Evolutionary conservation across 2,113 vertebrate species (phyloP).

Genomic region (Typhlomys cinereus): DNA sequence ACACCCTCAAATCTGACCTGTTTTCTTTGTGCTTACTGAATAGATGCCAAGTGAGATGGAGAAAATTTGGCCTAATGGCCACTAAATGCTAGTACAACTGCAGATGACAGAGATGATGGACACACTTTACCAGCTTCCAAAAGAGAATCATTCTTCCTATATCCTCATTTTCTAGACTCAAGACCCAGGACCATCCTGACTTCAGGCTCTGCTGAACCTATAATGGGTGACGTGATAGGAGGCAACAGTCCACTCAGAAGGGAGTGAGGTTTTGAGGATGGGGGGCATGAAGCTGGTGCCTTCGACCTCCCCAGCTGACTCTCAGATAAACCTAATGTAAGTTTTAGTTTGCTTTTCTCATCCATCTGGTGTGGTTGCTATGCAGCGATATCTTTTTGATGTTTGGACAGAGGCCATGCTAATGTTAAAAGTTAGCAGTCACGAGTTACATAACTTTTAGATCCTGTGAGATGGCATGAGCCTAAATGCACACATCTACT

Average conservation of each 20-base stretch:
- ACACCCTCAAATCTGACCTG: not conserved
- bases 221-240: accelerated
- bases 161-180: not conserved
- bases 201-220: not conserved
- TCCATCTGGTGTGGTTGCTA: not conserved
- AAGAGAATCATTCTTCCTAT: not conserved
- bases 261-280: not conserved
- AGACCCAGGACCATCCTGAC: not conserved
- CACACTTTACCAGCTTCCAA: not conserved
- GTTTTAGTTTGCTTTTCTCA: constrained; percentile 6
- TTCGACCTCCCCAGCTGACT: not conserved
- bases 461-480: constrained; percentile 48
- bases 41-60: not conserved
- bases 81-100: not conserved
- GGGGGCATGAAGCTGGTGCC: not conserved
- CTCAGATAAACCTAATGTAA: not conserved
- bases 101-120: not conserved
- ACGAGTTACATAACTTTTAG: constrained; percentile 37
- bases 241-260: not conserved
- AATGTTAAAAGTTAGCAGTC: constrained; percentile 79
- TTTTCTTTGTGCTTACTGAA: constrained; percentile 40
- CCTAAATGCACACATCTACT: constrained; percentile 50
- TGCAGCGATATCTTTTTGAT: not conserved
- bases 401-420: constrained; percentile 36
- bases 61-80: not conserved